Base-by-base conservation (phyloP, 2,113 vertebrate species). In the Dipodomys stephensi region DNA sequence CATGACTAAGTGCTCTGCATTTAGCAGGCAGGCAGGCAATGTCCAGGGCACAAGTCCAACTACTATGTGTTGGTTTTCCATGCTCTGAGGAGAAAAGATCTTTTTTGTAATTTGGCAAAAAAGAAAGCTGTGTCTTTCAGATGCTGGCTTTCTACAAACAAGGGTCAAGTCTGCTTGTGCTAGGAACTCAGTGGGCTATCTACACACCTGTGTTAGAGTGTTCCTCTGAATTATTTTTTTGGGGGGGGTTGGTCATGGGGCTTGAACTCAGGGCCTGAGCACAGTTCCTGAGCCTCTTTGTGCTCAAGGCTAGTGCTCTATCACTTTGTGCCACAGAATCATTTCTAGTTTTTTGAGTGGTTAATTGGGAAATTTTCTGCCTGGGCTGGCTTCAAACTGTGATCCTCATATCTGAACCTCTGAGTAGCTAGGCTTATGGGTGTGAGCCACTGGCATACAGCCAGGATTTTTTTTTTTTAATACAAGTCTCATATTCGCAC, bases 1-100 rank as follows among this genome's bases (percentile, higher is more conserved):
- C 60, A 92, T 97, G 95, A 97, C 94, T 95, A 94, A 97, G 83
- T 64, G 82, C 72, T 92, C 96, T 88, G 71, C 91, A 95, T 95
- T 97, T 96, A 96, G 96, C 87, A 96, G 78, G 92, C 53, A 57
- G 53, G 53, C 77, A 49, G 87, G 87, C 68, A 7, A 91, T 76
- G 79, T 74, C 82, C 90, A 90, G 78, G 96, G 95, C 95, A 95
- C 77, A 88, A 83, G 73, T 97, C 96, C 95, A 97, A 73, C 89
- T 94, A 94, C 84, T 87, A 15, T 82, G 78, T 67, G 60, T 60
- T 91, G 87, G 78, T 65, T 94, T 95, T 94, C 93, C 91, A 91
- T 35, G 83, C 53, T 72, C 93, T 64, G 11, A 57, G 81, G 44
- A 95, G 89, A 91, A 94, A 92, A 83, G 69, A 87, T 15, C 74